A percentile compares a stretch with the other conserved stretches of the same genome.
These are phyloP conservation scores for Anguilla megastoma DNA, from an alignment of 2,797 vertebrate species.

Conservation along the genomic window DNA sequence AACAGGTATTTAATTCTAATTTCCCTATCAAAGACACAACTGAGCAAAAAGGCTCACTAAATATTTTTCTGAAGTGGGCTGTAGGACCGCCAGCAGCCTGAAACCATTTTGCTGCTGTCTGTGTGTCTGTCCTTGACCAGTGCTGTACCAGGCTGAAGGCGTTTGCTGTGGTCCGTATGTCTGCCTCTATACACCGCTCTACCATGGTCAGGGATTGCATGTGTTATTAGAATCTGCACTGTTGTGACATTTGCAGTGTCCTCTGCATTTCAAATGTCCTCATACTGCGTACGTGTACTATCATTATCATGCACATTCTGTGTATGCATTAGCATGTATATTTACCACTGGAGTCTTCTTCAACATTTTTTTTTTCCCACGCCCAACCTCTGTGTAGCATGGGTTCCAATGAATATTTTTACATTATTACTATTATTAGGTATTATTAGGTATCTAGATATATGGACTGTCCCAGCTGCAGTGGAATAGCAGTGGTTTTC, in stretches of 20 bases:
- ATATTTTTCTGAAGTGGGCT: background rate
- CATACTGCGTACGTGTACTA: background rate
- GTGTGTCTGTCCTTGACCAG: background rate
- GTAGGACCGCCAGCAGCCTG: background rate
- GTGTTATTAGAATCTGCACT: background rate
- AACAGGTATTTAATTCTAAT: background rate
- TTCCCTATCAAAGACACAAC: background rate
- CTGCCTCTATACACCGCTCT: background rate
- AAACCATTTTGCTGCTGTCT: background rate
- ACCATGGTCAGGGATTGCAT: background rate
- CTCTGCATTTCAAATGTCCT: background rate
- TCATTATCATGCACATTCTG: background rate
- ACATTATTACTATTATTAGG: background rate
- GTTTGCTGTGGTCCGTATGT: background rate
- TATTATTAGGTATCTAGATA: background rate
- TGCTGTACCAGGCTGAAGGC: background rate
- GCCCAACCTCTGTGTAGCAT: too few relatives aligned
- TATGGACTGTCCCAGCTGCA: background rate
- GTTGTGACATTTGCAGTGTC: background rate
- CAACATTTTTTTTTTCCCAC: background rate
- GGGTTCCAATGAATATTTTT: background rate
- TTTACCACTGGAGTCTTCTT: background rate
- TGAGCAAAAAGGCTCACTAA: background rate
- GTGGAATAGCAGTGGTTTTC: background rate
- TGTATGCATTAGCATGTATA: background rate